Base-by-base conservation (phyloP, 1,140 invertebrate species). In the Leucophenga varia region DNA sequence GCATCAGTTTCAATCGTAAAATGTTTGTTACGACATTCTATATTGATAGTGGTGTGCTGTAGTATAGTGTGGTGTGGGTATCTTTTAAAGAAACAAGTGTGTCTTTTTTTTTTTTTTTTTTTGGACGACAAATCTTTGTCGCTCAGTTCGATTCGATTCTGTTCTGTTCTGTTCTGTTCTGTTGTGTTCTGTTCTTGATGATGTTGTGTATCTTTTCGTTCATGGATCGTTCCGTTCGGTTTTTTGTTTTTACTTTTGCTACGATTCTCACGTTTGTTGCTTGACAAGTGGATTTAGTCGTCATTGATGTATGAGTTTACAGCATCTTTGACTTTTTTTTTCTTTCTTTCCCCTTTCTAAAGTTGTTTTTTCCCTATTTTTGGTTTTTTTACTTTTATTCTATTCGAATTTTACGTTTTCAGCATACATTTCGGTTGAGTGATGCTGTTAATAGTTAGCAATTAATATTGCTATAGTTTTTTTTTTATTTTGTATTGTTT, bases 221-320 rank as follows among this genome's bases (percentile, higher is more conserved):
- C n/a, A n/a, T n/a, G n/a, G n/a, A n/a, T n/a, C n/a, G n/a, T n/a
- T n/a, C n/a, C n/a, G 30, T 44, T n/a, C n/a, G n/a, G n/a, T n/a
- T n/a, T n/a, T n/a, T n/a, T n/a, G n/a, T n/a, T n/a, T n/a, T n/a
- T n/a, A n/a, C n/a, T n/a, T n/a, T n/a, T n/a, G n/a, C n/a, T n/a
- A n/a, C 63, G 63, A 67, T 67, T 67, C 63, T 67, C 63, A 67
- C 63, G 63, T 67, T 57, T 67, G 63, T 63, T 44, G 50, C 51
- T 59, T 67, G 63, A 67, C 63, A 67, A 67, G 63, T 67, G 63
- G 63, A 67, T 63, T 67, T 67, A 59, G 59, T 25, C 63, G 64
- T 59, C 63, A 67, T 67, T 67, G 63, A 67, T 67, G 59, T 67
- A 67, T 67, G 63, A 51, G 51, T 59, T 52, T 59, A 52, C 59